A percentile compares a stretch with the other conserved stretches of the same genome.
phyloP scores from a whole-genome alignment of 2,797 vertebrate genomes.

The Sylvia borin region DNA sequence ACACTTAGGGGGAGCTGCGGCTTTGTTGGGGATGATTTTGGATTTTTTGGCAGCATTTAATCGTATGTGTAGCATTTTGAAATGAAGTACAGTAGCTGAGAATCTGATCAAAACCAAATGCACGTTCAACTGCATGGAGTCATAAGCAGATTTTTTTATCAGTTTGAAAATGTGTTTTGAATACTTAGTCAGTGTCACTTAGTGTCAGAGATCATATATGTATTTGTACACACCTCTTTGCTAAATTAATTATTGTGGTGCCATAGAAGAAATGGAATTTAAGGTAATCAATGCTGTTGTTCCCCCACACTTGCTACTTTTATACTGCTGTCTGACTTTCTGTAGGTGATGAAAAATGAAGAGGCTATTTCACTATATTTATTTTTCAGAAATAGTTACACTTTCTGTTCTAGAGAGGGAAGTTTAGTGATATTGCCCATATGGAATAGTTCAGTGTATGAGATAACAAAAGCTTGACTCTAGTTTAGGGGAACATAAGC shows the following conservation, averaged over 20 bases:
- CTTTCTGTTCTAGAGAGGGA: neutral
- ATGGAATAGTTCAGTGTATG: neutral
- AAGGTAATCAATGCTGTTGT: accelerated
- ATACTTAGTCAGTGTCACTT: neutral
- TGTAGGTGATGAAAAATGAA: neutral
- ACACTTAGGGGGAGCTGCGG: accelerated
- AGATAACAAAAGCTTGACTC: neutral
- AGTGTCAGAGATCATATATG: accelerated
- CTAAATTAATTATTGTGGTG: neutral
- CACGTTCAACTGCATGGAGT: neutral
- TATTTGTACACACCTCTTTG: neutral
- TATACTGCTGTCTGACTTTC: neutral
- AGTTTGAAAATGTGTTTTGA: neutral
- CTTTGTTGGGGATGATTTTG: neutral
- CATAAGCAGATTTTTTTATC: neutral
- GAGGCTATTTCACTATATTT: neutral
- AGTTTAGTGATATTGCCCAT: neutral
- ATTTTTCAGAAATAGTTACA: neutral
- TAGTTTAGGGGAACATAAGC: neutral
- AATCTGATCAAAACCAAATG: neutral
- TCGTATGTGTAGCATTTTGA: neutral
- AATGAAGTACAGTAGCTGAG: accelerated
- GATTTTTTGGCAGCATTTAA: neutral
- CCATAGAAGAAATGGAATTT: neutral
- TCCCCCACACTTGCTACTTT: neutral